Conservation (phyloP, 1,140 invertebrate species). For the Drosophila pallidifrons region DNA sequence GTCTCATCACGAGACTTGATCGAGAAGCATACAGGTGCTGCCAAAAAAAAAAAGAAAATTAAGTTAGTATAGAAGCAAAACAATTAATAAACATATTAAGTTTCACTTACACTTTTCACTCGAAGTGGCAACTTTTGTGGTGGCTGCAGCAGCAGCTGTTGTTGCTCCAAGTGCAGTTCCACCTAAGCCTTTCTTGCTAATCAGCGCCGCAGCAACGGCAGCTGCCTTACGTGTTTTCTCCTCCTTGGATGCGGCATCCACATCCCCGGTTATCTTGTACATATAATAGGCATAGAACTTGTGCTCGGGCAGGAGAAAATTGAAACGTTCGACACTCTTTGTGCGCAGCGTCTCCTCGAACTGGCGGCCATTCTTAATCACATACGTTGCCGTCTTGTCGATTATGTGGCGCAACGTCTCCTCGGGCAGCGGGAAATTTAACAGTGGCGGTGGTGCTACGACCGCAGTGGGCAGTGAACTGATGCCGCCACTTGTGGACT, state of each 20-base stretch:
- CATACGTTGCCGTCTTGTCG: conserved; percentile 98
- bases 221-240: conserved; percentile 72
- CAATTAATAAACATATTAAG: no score
- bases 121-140: neutral
- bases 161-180: conserved; percentile 24
- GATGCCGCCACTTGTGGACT: neutral
- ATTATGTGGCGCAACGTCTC: conserved; percentile 94
- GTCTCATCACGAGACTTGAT: conserved; percentile 92
- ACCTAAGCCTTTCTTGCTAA: conserved; percentile 76
- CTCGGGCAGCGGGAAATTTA: conserved; percentile 88
- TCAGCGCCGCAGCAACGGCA: conserved; percentile 68
- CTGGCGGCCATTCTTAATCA: conserved; percentile 96
- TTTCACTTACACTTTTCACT: conserved; percentile 27
- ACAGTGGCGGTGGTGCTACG: conserved; percentile 57
- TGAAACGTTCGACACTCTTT: conserved; percentile 94
- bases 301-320: conserved; percentile 91
- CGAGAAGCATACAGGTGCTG: conserved; percentile 91
- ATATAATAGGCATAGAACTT: conserved; percentile 92
- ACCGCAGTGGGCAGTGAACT: conserved; percentile 7
- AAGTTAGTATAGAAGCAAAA: neutral
- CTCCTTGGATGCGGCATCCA: conserved; percentile 80
- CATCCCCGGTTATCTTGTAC: conserved; percentile 86
- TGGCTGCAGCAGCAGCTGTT: neutral
- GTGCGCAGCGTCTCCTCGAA: conserved; percentile 95
- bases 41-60: neutral